Evolutionary conservation across 2,888 invertebrate genomes (phyloP), one percentile per base, ranked within the genome.

Genomic region (Encarsia formosa): DNA sequence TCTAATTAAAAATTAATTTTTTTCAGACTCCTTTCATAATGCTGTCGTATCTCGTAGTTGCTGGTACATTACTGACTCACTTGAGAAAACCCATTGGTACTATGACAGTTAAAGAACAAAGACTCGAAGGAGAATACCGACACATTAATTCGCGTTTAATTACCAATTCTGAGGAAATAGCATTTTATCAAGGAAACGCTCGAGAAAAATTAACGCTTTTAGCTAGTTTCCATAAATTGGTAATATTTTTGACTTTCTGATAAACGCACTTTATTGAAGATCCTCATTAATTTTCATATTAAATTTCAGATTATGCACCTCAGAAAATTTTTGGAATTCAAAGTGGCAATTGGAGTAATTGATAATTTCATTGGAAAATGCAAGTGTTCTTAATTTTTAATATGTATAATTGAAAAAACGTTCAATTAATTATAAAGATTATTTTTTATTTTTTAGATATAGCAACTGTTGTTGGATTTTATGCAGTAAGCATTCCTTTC

Each of bases 361-460:
- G 99, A 99, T 76, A 98, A 97, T 75, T 87, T 98, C 58, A 82
- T 99, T 49, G 97, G 94, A 37, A 97, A 97, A 81, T 98, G 92
- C 92, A 77, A 79, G 82, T 75, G 52, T 6, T 54, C 34, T 40
- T 37, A 11, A 32, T n/a, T 40, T 39, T 19, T 15, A 16, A 16
- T 20, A 22, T 49, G 31, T 40, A 29, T 23, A 4, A 20, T n/a
- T 38, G 8, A 11, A 3, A 19, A n/a, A 18, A 41, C 20, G 1
- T 3, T 22, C 13, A 18, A 2, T 13, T 35, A 39, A 24, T 32
- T 4, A 11, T 5, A n/a, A n/a, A n/a, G n/a, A 32, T 29, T 32
- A 15, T 35, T 42, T 49, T 20, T 60, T 57, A 57, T 35, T 34
- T 74, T 76, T 6, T 75, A 92, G 91, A 98, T 76, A 77, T 93